Conservation (phyloP, 2,113 vertebrate species). For the Catharus minimus region DNA sequence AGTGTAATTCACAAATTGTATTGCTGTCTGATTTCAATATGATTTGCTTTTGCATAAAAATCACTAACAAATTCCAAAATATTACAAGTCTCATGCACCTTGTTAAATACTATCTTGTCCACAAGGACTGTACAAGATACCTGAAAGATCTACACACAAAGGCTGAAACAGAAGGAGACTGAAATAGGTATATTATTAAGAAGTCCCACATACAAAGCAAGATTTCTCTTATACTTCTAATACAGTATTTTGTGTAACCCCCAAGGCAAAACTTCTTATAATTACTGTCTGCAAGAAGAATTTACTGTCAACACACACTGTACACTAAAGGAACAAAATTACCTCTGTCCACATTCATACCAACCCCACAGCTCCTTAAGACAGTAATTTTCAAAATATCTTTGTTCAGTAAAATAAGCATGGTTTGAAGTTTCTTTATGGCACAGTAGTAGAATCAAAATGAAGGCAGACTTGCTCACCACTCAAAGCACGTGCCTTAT, state of each 20-base stretch:
- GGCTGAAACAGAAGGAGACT: background rate
- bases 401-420: background rate
- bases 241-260: background rate
- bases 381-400: background rate
- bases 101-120: background rate
- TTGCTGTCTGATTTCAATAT: background rate
- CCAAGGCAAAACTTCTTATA: background rate
- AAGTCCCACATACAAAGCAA: background rate
- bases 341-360: background rate
- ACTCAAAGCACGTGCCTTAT: background rate
- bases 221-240: background rate
- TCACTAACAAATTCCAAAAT: background rate
- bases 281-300: background rate
- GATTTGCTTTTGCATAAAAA: conserved; percentile 11
- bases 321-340: background rate
- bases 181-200: background rate
- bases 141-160: background rate
- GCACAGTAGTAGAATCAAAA: background rate
- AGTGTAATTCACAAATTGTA: background rate
- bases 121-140: background rate
- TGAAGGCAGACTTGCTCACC: background rate
- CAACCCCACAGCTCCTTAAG: background rate
- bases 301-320: background rate
- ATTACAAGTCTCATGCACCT: background rate
- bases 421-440: conserved; percentile 10